Base-by-base conservation (phyloP, 2,888 invertebrate genomes). In the Lamellibrachia columna region DNA sequence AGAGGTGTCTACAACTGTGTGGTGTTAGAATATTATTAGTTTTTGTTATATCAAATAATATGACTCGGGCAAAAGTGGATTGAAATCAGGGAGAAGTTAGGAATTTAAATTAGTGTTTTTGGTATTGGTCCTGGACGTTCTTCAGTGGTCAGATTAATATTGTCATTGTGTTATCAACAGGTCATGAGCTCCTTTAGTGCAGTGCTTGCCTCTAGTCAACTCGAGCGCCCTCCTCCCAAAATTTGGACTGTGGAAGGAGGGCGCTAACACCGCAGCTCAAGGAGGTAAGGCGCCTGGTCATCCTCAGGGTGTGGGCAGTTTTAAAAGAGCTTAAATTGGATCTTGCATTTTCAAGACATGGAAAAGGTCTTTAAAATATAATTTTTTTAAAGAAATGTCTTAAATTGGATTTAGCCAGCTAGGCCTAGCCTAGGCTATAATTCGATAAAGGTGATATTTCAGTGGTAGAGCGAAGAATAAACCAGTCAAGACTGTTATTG, bases 151-250 rank as follows among this genome's bases (percentile, higher is more conserved):
- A 75, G 75, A 75, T 7, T 75, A 6, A 75, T n/a, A 75, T 75
- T 75, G 75, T 75, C n/a, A 22, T 15, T 75, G 22, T 75, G 75
- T 75, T 91, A 52, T 90, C 95, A 95, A 15, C 95, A 97, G 97
- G 99, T 99, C 52, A 98, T 99, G 95, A 98, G 98, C 95, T 98
- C 98, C 96, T 99, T 99, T 97, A 98, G 99, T 94, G 98, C 98
- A 95, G 99, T 99, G 93, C 97, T 99, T 95, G 98, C 99, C 96
- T 98, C 99, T n/a, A 99, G 99, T 1, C 99, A 99, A 97, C 97
- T 99, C 95, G 99, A 98, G 90, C 99, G 40, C 99, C 0, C 98
- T 99, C 93, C 98, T 99, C 94, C 98, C 98, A 93, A 99, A 99
- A 97, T 98, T 99, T 96, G 98, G 98, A 92, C 97, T 99, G 90